Evolutionary conservation across 2,113 vertebrate genomes (phyloP), one percentile per base, ranked within the genome.

Genomic region (Archocentrus centrarchus): DNA sequence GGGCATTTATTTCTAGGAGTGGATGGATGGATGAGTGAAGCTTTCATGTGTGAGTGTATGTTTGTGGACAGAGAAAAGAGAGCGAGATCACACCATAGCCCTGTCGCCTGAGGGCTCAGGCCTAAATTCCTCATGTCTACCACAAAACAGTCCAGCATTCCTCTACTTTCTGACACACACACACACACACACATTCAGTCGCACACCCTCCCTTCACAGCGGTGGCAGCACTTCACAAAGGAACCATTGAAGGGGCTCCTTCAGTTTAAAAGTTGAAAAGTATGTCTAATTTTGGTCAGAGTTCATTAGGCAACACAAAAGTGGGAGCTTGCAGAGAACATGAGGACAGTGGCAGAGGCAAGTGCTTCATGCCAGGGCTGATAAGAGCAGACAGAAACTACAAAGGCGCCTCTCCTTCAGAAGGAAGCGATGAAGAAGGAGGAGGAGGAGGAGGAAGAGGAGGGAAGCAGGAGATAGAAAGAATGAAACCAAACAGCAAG

Each of bases 281-380:
- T 95, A 95, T 95, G 94, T 96, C 95, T 96, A 96, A 96, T 96
- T 96, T 96, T 94, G 95, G 95, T 96, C 95, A 95, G 94, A 96
- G 95, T 95, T 96, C 95, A 95, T 96, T 95, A 96, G 93, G 87
- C 90, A 93, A 91, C 93, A 95, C 94, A 96, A 95, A 95, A 94
- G 95, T 94, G 89, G 91, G 89, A 93, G 93, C 90, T 93, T 91
- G 90, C 91, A 89, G 93, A 91, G 94, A 94, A 95, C 95, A 95
- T 88, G 93, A 95, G 94, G 95, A 96, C 95, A 94, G 94, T 94
- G 93, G 95, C 94, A 95, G 94, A 95, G 91, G 93, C 95, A 90
- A 96, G 95, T 90, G 93, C 93, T 94, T 94, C 90, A 89, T 93
- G 92, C 93, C 92, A 92, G 91, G 83, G 66, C 89, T 86, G 94